These are phyloP conservation scores for Sanderia malayensis DNA, from an alignment of 30 jellyfish, hydroid and myxozoan genomes.

Conservation along the genomic window DNA sequence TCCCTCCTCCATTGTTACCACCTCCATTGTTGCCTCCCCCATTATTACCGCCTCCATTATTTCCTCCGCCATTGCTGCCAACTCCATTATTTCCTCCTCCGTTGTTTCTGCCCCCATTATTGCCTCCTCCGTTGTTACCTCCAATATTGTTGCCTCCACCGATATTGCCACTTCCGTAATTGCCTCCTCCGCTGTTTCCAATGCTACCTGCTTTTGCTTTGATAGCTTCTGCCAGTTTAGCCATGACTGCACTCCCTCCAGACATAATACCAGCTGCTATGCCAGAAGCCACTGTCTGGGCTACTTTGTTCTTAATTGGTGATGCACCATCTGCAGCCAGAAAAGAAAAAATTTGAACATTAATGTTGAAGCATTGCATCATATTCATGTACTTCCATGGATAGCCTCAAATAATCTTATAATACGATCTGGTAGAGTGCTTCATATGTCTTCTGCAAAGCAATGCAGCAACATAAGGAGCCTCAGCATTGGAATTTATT, in stretches of 20 bases:
- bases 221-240: constrained; percentile 46
- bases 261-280: constrained; percentile 95
- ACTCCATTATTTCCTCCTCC: constrained; percentile 11
- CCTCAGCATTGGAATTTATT: too few species aligned
- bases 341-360: too few species aligned
- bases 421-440: too few species aligned
- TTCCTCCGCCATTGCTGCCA: constrained; percentile 12
- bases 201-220: constrained; percentile 57
- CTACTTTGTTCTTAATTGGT: constrained; percentile 70
- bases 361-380: too few species aligned
- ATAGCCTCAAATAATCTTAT: too few species aligned
- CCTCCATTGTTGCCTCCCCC: constrained; percentile 28
- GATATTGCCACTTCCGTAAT: neutral
- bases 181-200: constrained; percentile 12
- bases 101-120: constrained; percentile 5
- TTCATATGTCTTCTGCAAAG: too few species aligned
- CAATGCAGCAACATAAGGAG: too few species aligned
- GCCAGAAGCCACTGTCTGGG: constrained; percentile 94
- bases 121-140: neutral
- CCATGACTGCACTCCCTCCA: constrained; percentile 78
- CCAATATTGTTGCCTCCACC: neutral
- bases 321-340: constrained; percentile 35
- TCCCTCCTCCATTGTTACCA: constrained; percentile 24
- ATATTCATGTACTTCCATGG: too few species aligned
- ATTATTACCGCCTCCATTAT: constrained; percentile 10